phyloP scores from a whole-genome alignment of 2,797 vertebrate species.

The Lophius americanus region DNA sequence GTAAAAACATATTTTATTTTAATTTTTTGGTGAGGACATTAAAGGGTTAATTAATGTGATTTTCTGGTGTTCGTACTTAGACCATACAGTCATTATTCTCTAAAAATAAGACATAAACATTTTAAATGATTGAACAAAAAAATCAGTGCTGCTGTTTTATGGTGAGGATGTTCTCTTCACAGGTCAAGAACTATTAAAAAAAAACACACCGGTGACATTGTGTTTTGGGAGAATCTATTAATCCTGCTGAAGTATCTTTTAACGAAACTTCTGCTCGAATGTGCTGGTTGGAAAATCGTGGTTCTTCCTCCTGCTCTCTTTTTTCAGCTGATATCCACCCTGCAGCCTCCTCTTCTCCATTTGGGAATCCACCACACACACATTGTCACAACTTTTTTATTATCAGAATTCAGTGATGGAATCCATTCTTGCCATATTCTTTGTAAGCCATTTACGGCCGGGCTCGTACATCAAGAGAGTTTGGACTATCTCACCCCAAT shows the following conservation, averaged over 20 bases:
- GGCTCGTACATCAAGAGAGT: too few relatives aligned
- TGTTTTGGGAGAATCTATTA: conserved; percentile 28
- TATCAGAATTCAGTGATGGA: too few relatives aligned
- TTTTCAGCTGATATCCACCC: conserved; percentile 12
- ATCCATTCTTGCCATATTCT: too few relatives aligned
- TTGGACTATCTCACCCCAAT: too few relatives aligned
- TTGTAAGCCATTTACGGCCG: too few relatives aligned
- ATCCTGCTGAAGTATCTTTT: conserved; percentile 48
- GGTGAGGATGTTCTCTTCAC: too few relatives aligned
- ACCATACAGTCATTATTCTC: neutral
- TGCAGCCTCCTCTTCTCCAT: neutral
- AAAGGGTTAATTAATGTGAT: neutral
- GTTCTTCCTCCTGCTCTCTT: neutral
- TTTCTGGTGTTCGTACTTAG: neutral
- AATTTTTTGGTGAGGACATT: too few relatives aligned
- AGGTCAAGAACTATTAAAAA: too few relatives aligned
- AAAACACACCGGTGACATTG: neutral
- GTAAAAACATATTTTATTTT: too few relatives aligned
- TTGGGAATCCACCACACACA: too few relatives aligned
- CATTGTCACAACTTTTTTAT: too few relatives aligned
- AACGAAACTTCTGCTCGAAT: conserved; percentile 44
- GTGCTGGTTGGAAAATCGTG: neutral
- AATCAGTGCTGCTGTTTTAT: neutral
- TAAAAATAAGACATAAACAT: neutral
- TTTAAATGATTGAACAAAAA: neutral